Evolutionary conservation across 2,113 vertebrate genomes (phyloP).

Genomic region (Cardinalis cardinalis): DNA sequence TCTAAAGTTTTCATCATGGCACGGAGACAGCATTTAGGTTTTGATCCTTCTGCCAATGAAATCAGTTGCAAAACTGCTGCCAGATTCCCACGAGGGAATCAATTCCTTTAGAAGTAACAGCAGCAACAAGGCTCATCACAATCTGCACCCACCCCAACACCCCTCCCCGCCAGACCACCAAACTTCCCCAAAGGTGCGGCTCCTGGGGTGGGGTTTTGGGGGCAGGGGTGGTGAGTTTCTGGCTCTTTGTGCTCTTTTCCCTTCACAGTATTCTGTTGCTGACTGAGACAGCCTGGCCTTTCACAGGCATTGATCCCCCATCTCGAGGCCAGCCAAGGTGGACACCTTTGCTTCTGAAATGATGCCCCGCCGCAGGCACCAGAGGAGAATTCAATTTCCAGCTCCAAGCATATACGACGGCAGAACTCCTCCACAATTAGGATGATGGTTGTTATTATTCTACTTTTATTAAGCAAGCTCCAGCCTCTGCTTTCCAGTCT

Average conservation of each 20-base stretch:
- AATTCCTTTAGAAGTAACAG: constrained; percentile 1
- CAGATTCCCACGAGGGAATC: constrained; percentile 26
- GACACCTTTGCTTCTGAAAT: constrained; percentile 57
- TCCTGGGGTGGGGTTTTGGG: background rate
- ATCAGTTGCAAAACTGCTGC: constrained; percentile 8
- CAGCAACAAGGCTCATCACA: background rate
- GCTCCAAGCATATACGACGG: background rate
- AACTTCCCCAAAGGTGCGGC: accelerated
- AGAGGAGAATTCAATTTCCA: constrained; percentile 59
- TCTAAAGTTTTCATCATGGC: constrained; percentile 27
- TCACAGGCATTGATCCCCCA: constrained; percentile 43
- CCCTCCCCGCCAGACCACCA: background rate
- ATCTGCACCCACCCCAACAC: background rate
- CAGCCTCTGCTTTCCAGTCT: constrained; percentile 50
- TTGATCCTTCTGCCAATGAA: constrained; percentile 58
- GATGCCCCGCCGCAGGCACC: background rate
- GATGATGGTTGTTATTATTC: constrained; percentile 56
- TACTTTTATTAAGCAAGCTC: constrained; percentile 70
- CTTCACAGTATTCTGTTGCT: background rate
- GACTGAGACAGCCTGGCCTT: constrained; percentile 57
- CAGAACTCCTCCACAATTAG: constrained; percentile 57
- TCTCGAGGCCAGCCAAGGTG: constrained; percentile 22
- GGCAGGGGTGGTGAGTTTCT: background rate
- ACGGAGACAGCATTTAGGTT: constrained; percentile 38
- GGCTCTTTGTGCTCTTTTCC: background rate